Evolutionary conservation across 1,140 invertebrate genomes (phyloP).

Genomic region (Nebria ingens): DNA sequence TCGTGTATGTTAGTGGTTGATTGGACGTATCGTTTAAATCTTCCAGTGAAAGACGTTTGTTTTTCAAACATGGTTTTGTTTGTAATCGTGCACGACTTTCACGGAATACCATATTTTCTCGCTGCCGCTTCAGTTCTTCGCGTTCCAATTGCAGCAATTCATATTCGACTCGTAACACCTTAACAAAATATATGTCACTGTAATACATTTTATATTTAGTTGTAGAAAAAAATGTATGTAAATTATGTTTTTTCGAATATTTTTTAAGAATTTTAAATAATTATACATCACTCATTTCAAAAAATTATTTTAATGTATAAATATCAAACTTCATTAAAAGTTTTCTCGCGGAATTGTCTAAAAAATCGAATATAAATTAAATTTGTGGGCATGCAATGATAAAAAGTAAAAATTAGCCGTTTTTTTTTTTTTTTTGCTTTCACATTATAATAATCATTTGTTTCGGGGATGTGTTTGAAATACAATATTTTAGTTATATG

Average conservation of each 20-base stretch:
- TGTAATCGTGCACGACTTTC: conserved; percentile 45
- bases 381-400: not conserved
- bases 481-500: too few relatives aligned
- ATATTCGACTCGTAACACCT: conserved; percentile 63
- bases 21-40: conserved; percentile 37
- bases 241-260: too few relatives aligned
- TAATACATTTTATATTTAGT: not conserved
- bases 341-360: conserved; percentile 15
- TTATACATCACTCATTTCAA: too few relatives aligned
- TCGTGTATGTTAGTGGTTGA: conserved; percentile 28
- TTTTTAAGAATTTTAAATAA: too few relatives aligned
- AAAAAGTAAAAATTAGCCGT: not conserved
- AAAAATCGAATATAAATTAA: not conserved
- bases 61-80: conserved; percentile 33
- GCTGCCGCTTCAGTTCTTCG: conserved; percentile 62
- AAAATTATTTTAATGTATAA: too few relatives aligned
- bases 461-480: too few relatives aligned
- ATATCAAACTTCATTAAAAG: too few relatives aligned
- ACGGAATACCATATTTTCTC: conserved; percentile 53
- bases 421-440: too few relatives aligned
- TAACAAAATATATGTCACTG: conserved; percentile 32
- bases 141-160: conserved; percentile 64
- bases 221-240: not conserved
- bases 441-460: too few relatives aligned
- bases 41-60: conserved; percentile 49